Conservation (phyloP, 2,797 vertebrate genomes). For the Tinamus major region DNA sequence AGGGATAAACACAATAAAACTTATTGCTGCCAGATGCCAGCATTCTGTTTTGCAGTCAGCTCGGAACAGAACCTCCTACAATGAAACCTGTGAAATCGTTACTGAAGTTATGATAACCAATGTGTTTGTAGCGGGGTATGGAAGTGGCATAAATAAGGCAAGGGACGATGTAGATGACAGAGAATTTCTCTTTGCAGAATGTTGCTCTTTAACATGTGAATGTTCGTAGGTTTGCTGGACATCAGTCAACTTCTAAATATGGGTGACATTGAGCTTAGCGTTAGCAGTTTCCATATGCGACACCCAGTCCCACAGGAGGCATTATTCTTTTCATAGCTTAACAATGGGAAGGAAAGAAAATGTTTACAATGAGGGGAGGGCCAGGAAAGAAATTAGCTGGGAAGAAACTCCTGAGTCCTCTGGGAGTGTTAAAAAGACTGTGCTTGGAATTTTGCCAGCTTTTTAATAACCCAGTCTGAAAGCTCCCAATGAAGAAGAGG, state of each 20-base stretch:
- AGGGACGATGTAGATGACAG: not conserved
- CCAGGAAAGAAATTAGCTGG: not conserved
- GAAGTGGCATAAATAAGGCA: not conserved
- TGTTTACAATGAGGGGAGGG: not conserved
- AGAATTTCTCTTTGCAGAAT: not conserved
- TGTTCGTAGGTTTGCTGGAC: not conserved
- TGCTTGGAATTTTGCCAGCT: not conserved
- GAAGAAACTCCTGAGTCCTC: not conserved
- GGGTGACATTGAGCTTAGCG: fast-evolving
- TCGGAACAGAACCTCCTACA: not conserved
- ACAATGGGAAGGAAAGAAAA: not conserved
- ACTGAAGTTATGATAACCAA: not conserved
- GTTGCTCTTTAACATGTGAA: not conserved
- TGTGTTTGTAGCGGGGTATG: fast-evolving
- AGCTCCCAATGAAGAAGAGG: not conserved
- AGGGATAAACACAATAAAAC: not conserved
- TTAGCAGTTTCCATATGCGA: not conserved
- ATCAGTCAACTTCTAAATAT: too few relatives aligned
- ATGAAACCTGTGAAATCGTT: not conserved
- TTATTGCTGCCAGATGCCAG: not conserved
- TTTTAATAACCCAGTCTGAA: not conserved
- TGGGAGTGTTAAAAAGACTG: not conserved
- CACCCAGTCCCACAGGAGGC: not conserved
- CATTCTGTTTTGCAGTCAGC: not conserved
- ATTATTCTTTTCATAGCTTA: not conserved